Evolutionary conservation across 64 coral and sea anemone species (phyloP), one percentile per base, ranked within the genome.

Genomic region (Stylophora pistillata): DNA sequence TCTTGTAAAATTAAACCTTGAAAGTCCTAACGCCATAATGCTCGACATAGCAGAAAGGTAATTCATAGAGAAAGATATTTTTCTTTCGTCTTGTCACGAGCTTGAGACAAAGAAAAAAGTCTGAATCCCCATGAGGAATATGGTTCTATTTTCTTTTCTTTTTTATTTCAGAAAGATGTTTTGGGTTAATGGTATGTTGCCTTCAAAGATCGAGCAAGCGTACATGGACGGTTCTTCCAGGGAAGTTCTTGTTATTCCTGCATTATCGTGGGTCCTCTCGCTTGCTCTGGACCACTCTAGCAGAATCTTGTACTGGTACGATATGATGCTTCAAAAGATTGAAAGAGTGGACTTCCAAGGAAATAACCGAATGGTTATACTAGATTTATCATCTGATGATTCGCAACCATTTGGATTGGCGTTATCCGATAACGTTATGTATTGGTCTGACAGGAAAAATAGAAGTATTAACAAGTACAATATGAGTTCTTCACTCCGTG

Each of bases 201-300:
- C n/a, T n/a, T n/a, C n/a, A n/a, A n/a, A n/a, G n/a, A 96, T 93
- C 37, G 91, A 93, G 27, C 59, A 69, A 29, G 87, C 87, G 13
- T 82, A 92, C 64, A 96, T 96, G 95, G 95, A 96, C 59, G 95
- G 95, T 7, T 82, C 86, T 30, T 86, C 78, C 10, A 89, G 95
- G 16, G 71, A 31, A 27, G 71, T 53, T n/a, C 76, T 96, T 9
- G 78, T 93, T 65, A 88, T 81, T 59, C 77, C 73, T 11, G 88
- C 72, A 12, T 14, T 93, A n/a, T 81, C 55, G 28, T 69, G 83
- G 72, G 80, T 88, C 9, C 93, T 87, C 26, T 83, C 91, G 0
- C 74, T 96, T 34, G 85, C 95, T 30, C 57, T 96, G 10, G 95
- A 96, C 33, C 86, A 81, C 58, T 72, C 74, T 10, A 85, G 79